Base-by-base conservation (phyloP, 2,113 vertebrate species). In the Origma solitaria region DNA sequence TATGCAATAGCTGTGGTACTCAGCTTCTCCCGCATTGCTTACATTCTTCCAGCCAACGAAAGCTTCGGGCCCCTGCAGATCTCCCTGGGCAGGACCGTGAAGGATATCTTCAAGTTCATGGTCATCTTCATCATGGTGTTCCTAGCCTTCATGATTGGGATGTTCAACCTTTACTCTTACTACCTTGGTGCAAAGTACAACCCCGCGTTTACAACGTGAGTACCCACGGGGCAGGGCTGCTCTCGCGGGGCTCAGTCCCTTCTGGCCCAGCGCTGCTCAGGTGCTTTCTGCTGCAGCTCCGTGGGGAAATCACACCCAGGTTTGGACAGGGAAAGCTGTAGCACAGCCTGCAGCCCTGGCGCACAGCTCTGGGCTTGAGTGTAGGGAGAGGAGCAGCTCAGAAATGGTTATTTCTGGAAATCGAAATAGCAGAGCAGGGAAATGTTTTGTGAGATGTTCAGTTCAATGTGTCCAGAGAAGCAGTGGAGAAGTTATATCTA, bases 81-180 rank as follows among this genome's bases (percentile, higher is more conserved):
- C 97, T 99, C 99, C 15, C 92, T 99, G 95, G 99, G 99, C 25
- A 99, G 99, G 94, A 99, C 99, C 1, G 99, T 99, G 92, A 99
- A 99, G 96, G 99, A 99, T 85, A 99, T 99, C 98, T 99, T 99
- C 98, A 99, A 99, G 98, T 99, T 99, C 98, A 99, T 99, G 99
- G 99, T 99, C 97, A 99, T 99, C 98, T 99, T 99, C 98, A 99
- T 99, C 97, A 99, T 99, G 99, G 99, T 99, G 80, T 99, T 99
- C 90, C 99, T 99, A 92, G 99, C 99, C 96, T 99, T 99, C 98
- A 99, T 99, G 99, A 99, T 99, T 13, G 99, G 99, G 85, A 99
- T 99, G 99, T 99, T 99, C 98, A 99, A 99, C 97, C 98, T 99
- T 53, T 99, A 99, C 88, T 99, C 99, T 7, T 99, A 99, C 98